phyloP scores from a whole-genome alignment of 2,888 invertebrate genomes.

The Neria commutata region DNA sequence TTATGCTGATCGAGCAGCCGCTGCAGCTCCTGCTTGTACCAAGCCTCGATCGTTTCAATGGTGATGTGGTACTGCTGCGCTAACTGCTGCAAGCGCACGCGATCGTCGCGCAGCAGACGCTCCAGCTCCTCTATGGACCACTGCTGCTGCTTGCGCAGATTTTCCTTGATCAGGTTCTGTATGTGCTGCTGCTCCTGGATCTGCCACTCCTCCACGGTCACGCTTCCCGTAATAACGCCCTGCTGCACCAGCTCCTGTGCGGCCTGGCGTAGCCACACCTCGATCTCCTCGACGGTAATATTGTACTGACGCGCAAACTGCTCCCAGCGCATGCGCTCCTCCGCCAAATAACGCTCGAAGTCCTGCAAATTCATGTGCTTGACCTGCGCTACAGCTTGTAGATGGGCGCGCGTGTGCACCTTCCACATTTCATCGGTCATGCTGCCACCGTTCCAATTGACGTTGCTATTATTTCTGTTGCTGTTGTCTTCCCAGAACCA shows the following conservation, averaged over 20 bases:
- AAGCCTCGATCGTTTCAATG: constrained; percentile 45
- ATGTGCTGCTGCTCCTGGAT: constrained; percentile 44
- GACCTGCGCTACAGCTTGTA: constrained; percentile 39
- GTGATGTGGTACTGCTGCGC: constrained; percentile 46
- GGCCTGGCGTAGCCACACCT: constrained; percentile 45
- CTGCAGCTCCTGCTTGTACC: constrained; percentile 51
- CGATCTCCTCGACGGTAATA: constrained; percentile 49
- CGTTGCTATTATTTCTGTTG: constrained; percentile 23
- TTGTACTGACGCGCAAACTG: constrained; percentile 47
- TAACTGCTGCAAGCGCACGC: constrained; percentile 40
- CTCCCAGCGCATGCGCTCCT: constrained; percentile 43
- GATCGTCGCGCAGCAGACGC: constrained; percentile 44
- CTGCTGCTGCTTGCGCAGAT: constrained; percentile 39
- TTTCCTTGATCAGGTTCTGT: constrained; percentile 46
- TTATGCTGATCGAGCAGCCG: constrained; percentile 42
- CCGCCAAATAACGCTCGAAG: constrained; percentile 45
- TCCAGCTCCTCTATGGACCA: constrained; percentile 57
- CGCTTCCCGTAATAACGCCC: constrained; percentile 40
- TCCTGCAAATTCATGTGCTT: constrained; percentile 48
- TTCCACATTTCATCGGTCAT: constrained; percentile 42
- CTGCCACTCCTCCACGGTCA: constrained; percentile 47
- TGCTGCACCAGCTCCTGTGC: constrained; percentile 39
- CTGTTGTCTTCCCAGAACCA: constrained; percentile 35
- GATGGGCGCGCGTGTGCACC: constrained; percentile 40
- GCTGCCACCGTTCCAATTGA: constrained; percentile 1